phyloP scores from a whole-genome alignment of 2,797 vertebrate genomes.

The Cercopithecus neglectus region DNA sequence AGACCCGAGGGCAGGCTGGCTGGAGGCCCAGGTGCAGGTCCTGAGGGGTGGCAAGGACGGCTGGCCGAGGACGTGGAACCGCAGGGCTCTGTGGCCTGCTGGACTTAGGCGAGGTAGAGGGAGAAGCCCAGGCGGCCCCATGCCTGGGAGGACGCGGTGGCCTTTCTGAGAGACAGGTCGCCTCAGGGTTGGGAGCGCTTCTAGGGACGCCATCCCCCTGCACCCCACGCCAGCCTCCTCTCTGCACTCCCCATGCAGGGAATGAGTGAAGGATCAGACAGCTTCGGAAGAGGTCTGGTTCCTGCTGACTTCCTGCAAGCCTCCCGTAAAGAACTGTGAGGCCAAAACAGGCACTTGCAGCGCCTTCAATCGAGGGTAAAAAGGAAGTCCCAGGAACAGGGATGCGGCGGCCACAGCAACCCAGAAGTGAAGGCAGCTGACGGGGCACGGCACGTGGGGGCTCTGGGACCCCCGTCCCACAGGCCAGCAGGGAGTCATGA shows the following conservation, averaged over 20 bases:
- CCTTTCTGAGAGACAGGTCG: background rate
- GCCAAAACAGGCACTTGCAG: background rate
- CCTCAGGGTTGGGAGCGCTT: background rate
- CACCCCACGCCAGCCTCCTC: background rate
- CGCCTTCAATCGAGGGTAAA: background rate
- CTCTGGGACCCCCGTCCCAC: background rate
- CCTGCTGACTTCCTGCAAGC: background rate
- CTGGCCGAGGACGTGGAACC: rapidly evolving
- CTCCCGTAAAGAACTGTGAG: too few relatives aligned
- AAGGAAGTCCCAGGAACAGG: background rate
- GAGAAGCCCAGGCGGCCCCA: background rate
- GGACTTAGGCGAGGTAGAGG: background rate
- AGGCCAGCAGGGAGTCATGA: background rate
- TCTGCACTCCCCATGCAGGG: background rate
- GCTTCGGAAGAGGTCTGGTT: background rate
- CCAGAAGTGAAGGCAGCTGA: background rate
- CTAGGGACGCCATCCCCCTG: too few relatives aligned
- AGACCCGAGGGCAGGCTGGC: background rate
- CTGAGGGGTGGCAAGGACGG: background rate
- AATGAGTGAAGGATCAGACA: background rate
- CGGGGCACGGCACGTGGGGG: background rate
- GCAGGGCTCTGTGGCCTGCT: background rate
- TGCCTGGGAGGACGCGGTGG: background rate
- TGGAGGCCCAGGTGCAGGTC: background rate
- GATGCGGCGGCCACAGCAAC: background rate